phyloP scores from a whole-genome alignment of 2,797 vertebrate species.

The Lophotriccus pileatus region DNA sequence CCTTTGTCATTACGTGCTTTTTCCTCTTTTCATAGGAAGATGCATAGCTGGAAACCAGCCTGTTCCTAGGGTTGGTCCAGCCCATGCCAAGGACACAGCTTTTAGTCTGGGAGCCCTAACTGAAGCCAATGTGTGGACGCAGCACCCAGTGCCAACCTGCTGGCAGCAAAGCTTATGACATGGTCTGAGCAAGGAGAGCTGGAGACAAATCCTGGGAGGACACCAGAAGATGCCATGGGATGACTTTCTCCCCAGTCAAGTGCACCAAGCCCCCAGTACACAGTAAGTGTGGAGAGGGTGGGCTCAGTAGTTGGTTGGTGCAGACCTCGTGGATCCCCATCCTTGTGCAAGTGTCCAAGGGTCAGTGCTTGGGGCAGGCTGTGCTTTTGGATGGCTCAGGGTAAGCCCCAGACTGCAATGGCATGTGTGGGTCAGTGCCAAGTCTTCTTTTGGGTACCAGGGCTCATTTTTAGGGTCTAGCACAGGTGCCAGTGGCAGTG shows the following conservation, averaged over 20 bases:
- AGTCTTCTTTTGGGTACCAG: background rate
- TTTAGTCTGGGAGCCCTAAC: background rate
- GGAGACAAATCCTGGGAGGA: background rate
- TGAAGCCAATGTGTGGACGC: background rate
- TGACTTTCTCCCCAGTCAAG: background rate
- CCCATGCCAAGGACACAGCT: background rate
- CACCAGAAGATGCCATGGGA: background rate
- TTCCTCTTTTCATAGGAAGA: background rate
- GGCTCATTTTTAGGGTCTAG: background rate
- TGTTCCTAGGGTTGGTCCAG: background rate
- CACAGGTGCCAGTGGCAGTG: fast-evolving
- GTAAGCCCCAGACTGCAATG: background rate
- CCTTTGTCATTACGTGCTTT: background rate
- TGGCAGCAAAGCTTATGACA: background rate
- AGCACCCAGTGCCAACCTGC: background rate
- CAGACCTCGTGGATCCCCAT: background rate
- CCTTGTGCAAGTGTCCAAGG: background rate
- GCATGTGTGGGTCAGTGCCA: fast-evolving
- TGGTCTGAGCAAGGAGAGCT: background rate
- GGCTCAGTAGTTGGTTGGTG: fast-evolving
- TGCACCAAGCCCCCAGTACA: background rate
- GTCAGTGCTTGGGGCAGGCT: background rate
- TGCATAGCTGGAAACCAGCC: background rate
- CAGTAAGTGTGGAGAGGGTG: background rate
- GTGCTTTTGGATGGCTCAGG: background rate